Evolutionary conservation across 2,888 invertebrate species (phyloP).

Genomic region (Trissolcus brochymenae): DNA sequence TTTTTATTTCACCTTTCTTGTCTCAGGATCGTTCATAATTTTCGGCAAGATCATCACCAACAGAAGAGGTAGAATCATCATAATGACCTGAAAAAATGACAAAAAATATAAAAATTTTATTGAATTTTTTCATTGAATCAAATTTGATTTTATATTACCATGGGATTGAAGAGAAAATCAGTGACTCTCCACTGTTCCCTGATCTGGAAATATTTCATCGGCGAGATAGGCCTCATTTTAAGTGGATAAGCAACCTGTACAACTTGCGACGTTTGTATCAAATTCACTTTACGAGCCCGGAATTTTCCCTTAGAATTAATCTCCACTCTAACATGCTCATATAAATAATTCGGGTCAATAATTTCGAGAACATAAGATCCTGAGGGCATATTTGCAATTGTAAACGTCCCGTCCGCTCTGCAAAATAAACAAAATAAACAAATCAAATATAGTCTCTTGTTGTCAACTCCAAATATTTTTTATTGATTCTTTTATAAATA

Average conservation of each 20-base stretch:
- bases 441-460: neutral
- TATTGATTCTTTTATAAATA: neutral
- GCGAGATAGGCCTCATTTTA: conserved; percentile 88
- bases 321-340: conserved; percentile 96
- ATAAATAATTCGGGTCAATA: conserved; percentile 91
- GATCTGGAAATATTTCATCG: conserved; percentile 91
- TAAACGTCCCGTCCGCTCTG: conserved; percentile 93
- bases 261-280: conserved; percentile 93
- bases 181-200: conserved; percentile 98
- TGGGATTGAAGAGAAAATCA: conserved; percentile 97
- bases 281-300: conserved; percentile 94
- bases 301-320: conserved; percentile 98
- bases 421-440: conserved; percentile 59
- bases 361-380: conserved; percentile 97
- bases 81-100: conserved; percentile 82
- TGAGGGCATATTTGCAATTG: conserved; percentile 90
- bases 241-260: conserved; percentile 95
- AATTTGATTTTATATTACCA: conserved; percentile 78
- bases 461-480: neutral
- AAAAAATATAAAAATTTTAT: neutral
- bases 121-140: neutral
- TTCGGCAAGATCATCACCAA: conserved; percentile 95
- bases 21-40: conserved; percentile 98
- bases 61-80: conserved; percentile 96
- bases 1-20: conserved; percentile 83